A percentile compares a stretch with the other conserved stretches of the same genome.
These are phyloP conservation scores for Armadillidium nasatum DNA, from an alignment of 1,140 invertebrate genomes.

Conservation along the genomic window DNA sequence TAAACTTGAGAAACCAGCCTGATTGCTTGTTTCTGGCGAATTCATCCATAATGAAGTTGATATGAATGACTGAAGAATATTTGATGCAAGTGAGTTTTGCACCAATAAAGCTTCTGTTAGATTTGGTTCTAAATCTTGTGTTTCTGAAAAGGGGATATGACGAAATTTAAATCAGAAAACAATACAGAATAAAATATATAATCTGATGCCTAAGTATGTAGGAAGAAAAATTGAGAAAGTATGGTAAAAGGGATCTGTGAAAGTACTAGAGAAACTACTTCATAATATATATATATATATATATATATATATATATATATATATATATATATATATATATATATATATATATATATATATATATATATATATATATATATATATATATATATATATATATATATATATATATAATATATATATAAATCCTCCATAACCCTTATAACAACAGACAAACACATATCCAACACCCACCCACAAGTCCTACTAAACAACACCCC, in stretches of 20 bases:
- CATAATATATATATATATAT: too few species aligned
- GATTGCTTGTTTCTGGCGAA: constrained; percentile 20
- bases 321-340: constrained; percentile 6
- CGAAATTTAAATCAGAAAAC: too few species aligned
- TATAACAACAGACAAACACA: too few species aligned
- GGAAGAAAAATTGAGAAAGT: too few species aligned
- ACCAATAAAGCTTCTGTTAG: constrained; percentile 37
- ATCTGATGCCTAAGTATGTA: too few species aligned
- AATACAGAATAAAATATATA: too few species aligned
- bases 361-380: constrained; percentile 6
- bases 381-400: not conserved
- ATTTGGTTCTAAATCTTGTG: not conserved
- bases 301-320: too few species aligned
- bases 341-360: constrained; percentile 6
- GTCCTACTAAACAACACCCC: too few species aligned
- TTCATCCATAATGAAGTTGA: constrained; percentile 41
- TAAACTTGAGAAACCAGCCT: not conserved
- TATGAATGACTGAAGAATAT: constrained; percentile 40
- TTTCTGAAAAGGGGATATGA: not conserved
- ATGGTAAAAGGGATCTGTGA: too few species aligned
- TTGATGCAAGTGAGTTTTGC: constrained; percentile 37
- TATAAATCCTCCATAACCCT: not conserved
- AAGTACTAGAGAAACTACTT: too few species aligned
- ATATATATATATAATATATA: not conserved
- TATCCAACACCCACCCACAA: too few species aligned